These are phyloP conservation scores for Myzus persicae DNA, from an alignment of 1,140 invertebrate genomes.

Conservation along the genomic window DNA sequence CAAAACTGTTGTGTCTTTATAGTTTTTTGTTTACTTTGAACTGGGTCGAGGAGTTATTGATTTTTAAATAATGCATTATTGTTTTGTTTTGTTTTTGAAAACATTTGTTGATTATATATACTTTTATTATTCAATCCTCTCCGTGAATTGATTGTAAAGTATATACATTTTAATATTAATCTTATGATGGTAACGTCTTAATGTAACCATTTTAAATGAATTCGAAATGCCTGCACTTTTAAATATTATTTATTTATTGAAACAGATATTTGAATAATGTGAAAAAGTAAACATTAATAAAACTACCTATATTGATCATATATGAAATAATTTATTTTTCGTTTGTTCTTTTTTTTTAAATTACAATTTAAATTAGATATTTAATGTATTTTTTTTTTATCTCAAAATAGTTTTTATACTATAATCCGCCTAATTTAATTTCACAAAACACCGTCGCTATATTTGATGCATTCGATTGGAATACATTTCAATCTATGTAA, in stretches of 20 bases:
- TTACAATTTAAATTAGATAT: neutral
- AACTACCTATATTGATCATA: neutral
- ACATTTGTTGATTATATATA: no score
- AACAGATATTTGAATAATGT: neutral
- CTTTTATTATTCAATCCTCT: neutral
- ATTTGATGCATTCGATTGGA: neutral
- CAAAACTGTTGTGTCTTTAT: neutral
- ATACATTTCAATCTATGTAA: neutral
- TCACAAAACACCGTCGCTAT: neutral
- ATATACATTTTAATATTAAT: neutral
- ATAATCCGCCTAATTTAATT: neutral
- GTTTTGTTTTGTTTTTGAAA: neutral
- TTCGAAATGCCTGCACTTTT: neutral
- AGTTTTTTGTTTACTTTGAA: neutral
- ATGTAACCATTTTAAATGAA: neutral
- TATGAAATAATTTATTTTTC: conserved; percentile 11
- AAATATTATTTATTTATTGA: neutral
- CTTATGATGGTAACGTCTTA: neutral
- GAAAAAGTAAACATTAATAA: neutral
- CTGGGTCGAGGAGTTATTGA: neutral
- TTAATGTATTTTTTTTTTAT: neutral
- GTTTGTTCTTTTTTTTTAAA: neutral
- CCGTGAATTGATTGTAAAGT: neutral
- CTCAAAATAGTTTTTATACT: neutral
- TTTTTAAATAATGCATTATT: neutral